phyloP scores from a whole-genome alignment of 2,113 vertebrate species.

The Larimichthys crocea region DNA sequence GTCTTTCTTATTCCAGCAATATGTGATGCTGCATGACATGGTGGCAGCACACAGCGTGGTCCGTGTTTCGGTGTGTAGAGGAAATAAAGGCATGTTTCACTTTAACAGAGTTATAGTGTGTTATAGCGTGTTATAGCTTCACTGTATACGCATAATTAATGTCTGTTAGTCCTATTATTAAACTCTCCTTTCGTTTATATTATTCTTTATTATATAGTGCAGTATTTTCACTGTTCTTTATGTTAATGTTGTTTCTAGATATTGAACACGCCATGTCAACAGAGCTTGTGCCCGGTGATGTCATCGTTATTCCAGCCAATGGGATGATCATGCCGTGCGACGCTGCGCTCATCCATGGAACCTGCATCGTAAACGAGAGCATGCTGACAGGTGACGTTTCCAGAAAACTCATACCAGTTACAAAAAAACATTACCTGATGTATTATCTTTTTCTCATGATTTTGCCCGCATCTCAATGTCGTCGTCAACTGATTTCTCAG shows the following conservation, averaged over 20 bases:
- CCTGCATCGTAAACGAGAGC: constrained; percentile 97
- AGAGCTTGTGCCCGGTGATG: constrained; percentile 94
- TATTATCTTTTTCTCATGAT: neutral
- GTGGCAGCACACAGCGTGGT: constrained; percentile 94
- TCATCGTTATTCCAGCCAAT: constrained; percentile 91
- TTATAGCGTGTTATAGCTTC: neutral
- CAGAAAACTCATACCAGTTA: too few relatives aligned
- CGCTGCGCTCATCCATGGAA: constrained; percentile 91
- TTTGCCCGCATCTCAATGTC: neutral
- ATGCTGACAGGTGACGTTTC: constrained; percentile 92
- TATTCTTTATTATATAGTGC: neutral
- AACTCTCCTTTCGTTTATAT: neutral
- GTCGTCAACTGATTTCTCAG: too few relatives aligned
- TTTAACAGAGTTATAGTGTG: neutral
- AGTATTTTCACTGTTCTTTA: neutral
- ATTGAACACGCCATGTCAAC: constrained; percentile 94
- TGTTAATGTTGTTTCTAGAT: constrained; percentile 76
- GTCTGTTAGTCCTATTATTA: neutral
- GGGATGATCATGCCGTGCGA: constrained; percentile 97
- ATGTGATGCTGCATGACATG: constrained; percentile 95
- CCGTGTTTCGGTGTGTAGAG: constrained; percentile 92
- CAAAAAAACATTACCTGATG: neutral
- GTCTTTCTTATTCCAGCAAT: constrained; percentile 88
- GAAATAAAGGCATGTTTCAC: constrained; percentile 84
- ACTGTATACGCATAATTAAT: neutral